phyloP scores from a whole-genome alignment of 2,888 invertebrate genomes.

The Dicyrtoma fusca region DNA sequence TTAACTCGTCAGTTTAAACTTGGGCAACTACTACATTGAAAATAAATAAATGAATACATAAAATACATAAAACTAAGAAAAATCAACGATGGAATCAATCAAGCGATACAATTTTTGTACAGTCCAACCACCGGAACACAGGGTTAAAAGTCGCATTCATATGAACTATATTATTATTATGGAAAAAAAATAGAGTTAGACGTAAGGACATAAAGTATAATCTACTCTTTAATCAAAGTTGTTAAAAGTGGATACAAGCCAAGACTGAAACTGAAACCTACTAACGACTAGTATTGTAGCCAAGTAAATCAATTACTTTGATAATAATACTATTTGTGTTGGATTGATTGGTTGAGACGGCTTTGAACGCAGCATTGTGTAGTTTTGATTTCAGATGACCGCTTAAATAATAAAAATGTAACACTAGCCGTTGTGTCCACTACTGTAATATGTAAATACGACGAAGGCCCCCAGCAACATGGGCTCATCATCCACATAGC shows the following conservation, averaged over 20 bases:
- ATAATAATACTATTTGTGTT: too few relatives aligned
- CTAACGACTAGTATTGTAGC: conserved; percentile 1
- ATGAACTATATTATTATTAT: conserved; percentile 12
- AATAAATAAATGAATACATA: too few relatives aligned
- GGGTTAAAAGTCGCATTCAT: conserved; percentile 37
- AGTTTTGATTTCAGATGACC: too few relatives aligned
- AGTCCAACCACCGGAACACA: conserved; percentile 33
- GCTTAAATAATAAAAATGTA: too few relatives aligned
- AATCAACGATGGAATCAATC: conserved; percentile 30
- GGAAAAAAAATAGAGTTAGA: not conserved
- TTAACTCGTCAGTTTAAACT: not conserved
- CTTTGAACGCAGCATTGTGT: too few relatives aligned
- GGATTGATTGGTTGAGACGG: too few relatives aligned
- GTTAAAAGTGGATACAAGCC: conserved; percentile 25
- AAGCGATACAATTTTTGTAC: conserved; percentile 38
- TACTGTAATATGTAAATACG: too few relatives aligned
- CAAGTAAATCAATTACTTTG: not conserved
- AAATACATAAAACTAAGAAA: not conserved
- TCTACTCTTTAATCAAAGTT: conserved; percentile 15
- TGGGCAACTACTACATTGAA: not conserved
- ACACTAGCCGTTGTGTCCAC: too few relatives aligned
- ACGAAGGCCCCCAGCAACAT: too few relatives aligned
- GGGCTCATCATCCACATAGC: too few relatives aligned
- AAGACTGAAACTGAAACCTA: conserved; percentile 29
- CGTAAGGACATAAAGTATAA: not conserved